Evolutionary conservation across 2,888 invertebrate species (phyloP), one percentile per base, ranked within the genome.

Genomic region (Acanthosoma haemorrhoidale): DNA sequence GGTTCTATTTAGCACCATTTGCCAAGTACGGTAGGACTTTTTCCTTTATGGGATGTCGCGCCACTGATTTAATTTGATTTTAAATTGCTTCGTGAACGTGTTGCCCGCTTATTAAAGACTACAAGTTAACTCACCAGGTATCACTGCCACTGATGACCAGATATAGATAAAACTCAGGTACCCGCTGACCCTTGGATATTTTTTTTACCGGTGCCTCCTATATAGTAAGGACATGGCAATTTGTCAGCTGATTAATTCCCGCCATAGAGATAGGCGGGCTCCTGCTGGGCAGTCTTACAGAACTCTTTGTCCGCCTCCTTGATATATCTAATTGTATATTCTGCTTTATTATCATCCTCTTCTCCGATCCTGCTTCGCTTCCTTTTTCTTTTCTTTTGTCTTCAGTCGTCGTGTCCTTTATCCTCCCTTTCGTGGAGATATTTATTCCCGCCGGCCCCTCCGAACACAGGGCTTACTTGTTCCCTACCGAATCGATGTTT

Each of bases 171-270:
- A 29, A 9, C 21, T 51, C 25, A 51, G 25, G 51, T 13, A 51
- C n/a, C n/a, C n/a, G n/a, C 25, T 25, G 13, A 25, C 51, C 51
- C 25, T n/a, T 25, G 5, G 25, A 51, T 51, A 51, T 51, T 51
- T 51, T 51, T 51, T 51, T 25, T 25, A 6, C 4, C 6, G 51
- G 51, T 25, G 25, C 25, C 51, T 25, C 5, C 51, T 2, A 21
- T 43, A 21, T 29, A 25, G 29, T 51, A 25, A 21, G 2, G 51
- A n/a, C 13, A n/a, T 5, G n/a, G 51, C 51, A 51, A 51, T 51
- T 51, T 51, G 51, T 51, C 51, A 25, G 25, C 29, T 51, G 51
- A 51, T 51, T 51, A 51, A 51, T 51, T 51, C 51, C n/a, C 13
- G 13, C 25, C 6, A 6, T 5, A 25, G 25, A 25, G 25, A 25